Base-by-base conservation (phyloP, 2,888 invertebrate species). In the Tortricodes alternella region DNA sequence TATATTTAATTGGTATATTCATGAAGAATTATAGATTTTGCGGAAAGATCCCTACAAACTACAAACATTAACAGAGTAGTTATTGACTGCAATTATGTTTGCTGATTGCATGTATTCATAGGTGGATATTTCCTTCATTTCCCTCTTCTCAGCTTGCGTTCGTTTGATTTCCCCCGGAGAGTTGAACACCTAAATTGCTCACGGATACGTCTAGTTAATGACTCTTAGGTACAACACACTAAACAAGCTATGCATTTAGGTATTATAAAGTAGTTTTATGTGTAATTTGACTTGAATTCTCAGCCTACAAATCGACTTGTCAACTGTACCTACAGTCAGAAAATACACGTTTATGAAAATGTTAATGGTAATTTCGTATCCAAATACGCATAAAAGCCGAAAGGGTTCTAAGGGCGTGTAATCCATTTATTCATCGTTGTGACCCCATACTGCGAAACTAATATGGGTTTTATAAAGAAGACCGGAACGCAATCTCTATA, bases 381-480 rank as follows among this genome's bases (percentile, higher is more conserved):
- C 18, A 32, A 37, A 29, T 49, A 43, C n/a, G 16, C 27, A 21
- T 9, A 24, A 39, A 23, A 27, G 27, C 29, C n/a, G 11, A 39
- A 19, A 29, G n/a, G 19, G 32, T 34, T 27, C 35, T 21, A 44
- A 43, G 43, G 29, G 9, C 49, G 32, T 29, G 35, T 49, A 49
- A 56, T 56, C 49, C 43, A 37, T 43, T 44, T 49, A 49, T 56
- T 49, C 41, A 53, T 55, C 15, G 29, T 21, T 49, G 35, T 21
- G 37, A 37, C 41, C 55, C 41, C 18, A 34, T 46, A 13, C 41
- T 18, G 43, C 16, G 43, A 49, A 48, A 50, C 43, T 44, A 49
- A 56, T 56, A 56, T 24, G 43, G 43, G 43, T 29, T 37, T 21
- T 44, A 29, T 56, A 56, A 49, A 56, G 55, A 56, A 44, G 34